Evolutionary conservation across 92 coral and sea anemone genomes (phyloP).

Genomic region (Epizoanthus stellaris): DNA sequence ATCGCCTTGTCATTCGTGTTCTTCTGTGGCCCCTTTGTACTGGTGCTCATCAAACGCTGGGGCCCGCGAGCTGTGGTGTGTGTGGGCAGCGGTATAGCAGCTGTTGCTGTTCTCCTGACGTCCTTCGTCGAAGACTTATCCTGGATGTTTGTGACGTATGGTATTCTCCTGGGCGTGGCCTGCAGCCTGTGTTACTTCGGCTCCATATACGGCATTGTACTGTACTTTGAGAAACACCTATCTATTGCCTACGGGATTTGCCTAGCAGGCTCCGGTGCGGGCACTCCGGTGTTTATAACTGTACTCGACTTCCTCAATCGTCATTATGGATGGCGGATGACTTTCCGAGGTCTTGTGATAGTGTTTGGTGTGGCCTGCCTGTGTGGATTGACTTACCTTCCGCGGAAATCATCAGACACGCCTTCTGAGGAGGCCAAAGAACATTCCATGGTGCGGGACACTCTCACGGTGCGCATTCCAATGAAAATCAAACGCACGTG

Average conservation of each 20-base stretch:
- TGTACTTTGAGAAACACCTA: conserved; percentile 72
- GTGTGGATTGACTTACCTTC: conserved; percentile 67
- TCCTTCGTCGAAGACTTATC: conserved; percentile 76
- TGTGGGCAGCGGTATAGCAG: conserved; percentile 71
- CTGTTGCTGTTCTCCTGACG: conserved; percentile 69
- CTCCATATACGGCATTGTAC: conserved; percentile 74
- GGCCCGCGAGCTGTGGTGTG: conserved; percentile 76
- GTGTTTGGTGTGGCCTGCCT: conserved; percentile 60
- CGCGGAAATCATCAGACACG: conserved; percentile 17
- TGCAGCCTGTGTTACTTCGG: conserved; percentile 78
- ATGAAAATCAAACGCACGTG: neutral
- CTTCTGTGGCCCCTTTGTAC: conserved; percentile 79
- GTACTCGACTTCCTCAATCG: conserved; percentile 49
- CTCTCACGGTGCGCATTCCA: neutral
- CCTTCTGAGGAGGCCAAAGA: neutral
- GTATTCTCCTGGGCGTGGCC: conserved; percentile 77
- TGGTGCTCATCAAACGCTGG: conserved; percentile 64
- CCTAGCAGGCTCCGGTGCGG: conserved; percentile 73
- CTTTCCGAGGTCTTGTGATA: conserved; percentile 65
- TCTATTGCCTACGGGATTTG: conserved; percentile 78
- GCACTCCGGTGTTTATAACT: conserved; percentile 64
- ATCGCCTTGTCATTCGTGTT: conserved; percentile 72
- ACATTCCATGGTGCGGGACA: neutral
- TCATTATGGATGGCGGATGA: conserved; percentile 61
- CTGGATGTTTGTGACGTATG: conserved; percentile 68